Conservation (phyloP, 2,888 invertebrate species). For the Leptarthrus brevirostris region DNA sequence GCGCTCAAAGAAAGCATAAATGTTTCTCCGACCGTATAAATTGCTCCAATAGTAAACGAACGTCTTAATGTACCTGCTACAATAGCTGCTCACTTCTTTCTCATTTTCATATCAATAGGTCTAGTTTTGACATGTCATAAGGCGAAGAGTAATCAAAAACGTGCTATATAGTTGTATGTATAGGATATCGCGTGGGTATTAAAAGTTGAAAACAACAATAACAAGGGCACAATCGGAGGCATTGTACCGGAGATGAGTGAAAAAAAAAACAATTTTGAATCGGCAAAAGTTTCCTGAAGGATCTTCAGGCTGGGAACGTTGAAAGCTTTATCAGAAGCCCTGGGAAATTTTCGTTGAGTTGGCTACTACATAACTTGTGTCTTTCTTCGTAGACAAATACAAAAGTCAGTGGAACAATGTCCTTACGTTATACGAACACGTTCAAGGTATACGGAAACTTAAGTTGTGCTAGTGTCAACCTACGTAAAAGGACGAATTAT, state of each 20-base stretch:
- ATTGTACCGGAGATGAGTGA: neutral
- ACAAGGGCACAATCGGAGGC: constrained; percentile 4
- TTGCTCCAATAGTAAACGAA: neutral
- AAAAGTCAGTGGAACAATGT: neutral
- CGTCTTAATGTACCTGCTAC: neutral
- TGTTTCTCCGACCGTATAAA: neutral
- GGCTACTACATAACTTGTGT: constrained; percentile 24
- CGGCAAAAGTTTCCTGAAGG: constrained; percentile 3
- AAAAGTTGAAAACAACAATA: constrained; percentile 20
- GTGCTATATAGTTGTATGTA: neutral
- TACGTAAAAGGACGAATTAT: constrained; percentile 11
- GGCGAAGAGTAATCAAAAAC: neutral
- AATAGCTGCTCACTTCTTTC: neutral
- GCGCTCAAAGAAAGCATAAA: neutral
- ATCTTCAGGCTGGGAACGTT: neutral
- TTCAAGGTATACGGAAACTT: neutral
- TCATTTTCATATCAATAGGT: constrained; percentile 31
- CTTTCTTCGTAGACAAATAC: constrained; percentile 6
- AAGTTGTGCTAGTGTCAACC: neutral
- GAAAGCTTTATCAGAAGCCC: constrained; percentile 33
- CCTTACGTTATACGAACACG: neutral
- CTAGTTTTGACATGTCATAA: constrained; percentile 7
- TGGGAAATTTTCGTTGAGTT: constrained; percentile 46
- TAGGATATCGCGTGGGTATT: neutral
- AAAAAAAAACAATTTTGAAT: neutral